A percentile compares a stretch with the other conserved stretches of the same genome.
phyloP scores from a whole-genome alignment of 2,888 invertebrate genomes.

The Melitaea athalia region DNA sequence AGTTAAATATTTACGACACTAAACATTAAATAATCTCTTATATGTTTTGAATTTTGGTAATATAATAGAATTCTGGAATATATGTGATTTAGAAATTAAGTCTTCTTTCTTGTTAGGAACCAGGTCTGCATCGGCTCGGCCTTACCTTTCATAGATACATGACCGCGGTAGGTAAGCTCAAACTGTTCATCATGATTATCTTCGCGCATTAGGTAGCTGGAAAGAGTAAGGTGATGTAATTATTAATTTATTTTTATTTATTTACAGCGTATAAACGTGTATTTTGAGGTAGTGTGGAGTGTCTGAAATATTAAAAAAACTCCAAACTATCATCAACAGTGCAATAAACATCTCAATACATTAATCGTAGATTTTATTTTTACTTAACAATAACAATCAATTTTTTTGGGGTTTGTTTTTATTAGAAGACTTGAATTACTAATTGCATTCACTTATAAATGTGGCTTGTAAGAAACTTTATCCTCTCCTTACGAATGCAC shows the following conservation, averaged over 20 bases:
- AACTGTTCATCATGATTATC: constrained; percentile 94
- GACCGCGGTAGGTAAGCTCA: constrained; percentile 92
- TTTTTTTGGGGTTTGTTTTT: too few species aligned
- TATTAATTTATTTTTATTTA: too few species aligned
- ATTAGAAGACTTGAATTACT: not conserved
- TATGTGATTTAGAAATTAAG: constrained; percentile 37
- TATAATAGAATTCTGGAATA: not conserved
- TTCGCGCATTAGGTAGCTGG: constrained; percentile 89
- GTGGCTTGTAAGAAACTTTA: not conserved
- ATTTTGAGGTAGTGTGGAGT: too few species aligned
- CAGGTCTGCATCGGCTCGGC: constrained; percentile 97
- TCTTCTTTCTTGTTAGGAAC: constrained; percentile 85
- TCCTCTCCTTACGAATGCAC: not conserved
- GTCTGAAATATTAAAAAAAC: too few species aligned
- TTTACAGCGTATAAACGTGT: too few species aligned
- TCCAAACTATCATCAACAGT: too few species aligned
- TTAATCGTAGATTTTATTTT: too few species aligned
- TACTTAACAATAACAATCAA: too few species aligned
- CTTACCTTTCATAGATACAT: constrained; percentile 96
- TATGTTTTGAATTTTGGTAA: not conserved
- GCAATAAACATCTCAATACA: too few species aligned
- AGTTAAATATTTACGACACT: not conserved
- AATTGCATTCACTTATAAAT: not conserved
- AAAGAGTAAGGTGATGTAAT: constrained; percentile 52
- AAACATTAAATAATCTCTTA: not conserved